A percentile compares a stretch with the other conserved stretches of the same genome.
Evolutionary conservation across 2,888 invertebrate species (phyloP).

Genomic region (Nomada lathburiana): DNA sequence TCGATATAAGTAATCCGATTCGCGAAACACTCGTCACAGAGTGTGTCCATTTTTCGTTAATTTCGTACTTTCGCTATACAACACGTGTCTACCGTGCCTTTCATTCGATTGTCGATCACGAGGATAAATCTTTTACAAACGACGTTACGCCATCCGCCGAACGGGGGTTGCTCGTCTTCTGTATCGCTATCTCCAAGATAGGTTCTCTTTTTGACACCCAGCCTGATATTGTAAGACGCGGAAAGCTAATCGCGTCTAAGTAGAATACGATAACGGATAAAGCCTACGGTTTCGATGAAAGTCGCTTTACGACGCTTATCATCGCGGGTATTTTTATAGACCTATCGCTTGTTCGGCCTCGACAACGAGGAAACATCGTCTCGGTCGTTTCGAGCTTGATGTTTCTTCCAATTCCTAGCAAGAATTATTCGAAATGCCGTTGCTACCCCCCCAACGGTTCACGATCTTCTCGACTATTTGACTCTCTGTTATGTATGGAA

Average conservation of each 20-base stretch:
- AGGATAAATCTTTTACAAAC: slow-evolving; percentile 39
- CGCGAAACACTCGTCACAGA: background rate
- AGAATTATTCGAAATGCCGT: no score
- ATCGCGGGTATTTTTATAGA: background rate
- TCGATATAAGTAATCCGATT: slow-evolving; percentile 11
- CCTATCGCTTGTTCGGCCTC: background rate
- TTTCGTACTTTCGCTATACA: background rate
- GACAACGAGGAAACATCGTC: no score
- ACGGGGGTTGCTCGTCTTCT: slow-evolving; percentile 18
- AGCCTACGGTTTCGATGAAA: background rate
- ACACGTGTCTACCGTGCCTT: background rate
- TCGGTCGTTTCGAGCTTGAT: background rate
- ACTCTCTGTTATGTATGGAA: no score
- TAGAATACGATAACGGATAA: slow-evolving; percentile 1
- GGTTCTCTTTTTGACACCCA: background rate
- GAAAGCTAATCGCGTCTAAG: background rate
- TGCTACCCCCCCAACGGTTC: no score
- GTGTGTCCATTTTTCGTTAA: background rate
- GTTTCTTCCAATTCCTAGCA: no score
- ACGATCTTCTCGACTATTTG: no score
- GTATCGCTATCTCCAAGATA: slow-evolving; percentile 8
- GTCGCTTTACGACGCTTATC: background rate
- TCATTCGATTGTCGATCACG: slow-evolving; percentile 26
- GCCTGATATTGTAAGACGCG: background rate
- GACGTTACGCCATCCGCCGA: slow-evolving; percentile 14